Evolutionary conservation across 1,140 invertebrate genomes (phyloP).

Genomic region (Aleiodes sp.): DNA sequence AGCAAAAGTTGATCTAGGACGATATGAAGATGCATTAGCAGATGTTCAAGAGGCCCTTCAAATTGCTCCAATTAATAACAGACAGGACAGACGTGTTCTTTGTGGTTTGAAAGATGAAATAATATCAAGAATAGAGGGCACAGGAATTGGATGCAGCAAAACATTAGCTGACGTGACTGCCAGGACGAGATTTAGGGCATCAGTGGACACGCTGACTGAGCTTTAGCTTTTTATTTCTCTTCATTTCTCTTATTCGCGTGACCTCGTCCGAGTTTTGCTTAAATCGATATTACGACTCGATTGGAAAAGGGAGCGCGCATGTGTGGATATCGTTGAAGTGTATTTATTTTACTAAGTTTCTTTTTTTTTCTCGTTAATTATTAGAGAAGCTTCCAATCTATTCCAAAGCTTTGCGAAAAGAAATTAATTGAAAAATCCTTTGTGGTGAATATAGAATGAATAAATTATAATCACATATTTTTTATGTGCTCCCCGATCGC

Average conservation of each 20-base stretch:
- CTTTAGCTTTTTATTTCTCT: conserved; percentile 49
- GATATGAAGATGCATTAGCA: conserved; percentile 70
- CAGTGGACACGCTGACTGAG: conserved; percentile 66
- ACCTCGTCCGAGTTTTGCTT: neutral
- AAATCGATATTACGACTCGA: conserved; percentile 5
- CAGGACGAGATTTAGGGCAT: conserved; percentile 56
- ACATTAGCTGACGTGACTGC: conserved; percentile 32
- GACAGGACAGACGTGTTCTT: conserved; percentile 75
- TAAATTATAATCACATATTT: neutral
- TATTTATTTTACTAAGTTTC: conserved; percentile 14
- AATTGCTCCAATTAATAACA: conserved; percentile 73
- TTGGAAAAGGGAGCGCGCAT: neutral
- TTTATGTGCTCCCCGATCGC: conserved; percentile 15
- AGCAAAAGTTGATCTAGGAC: conserved; percentile 78
- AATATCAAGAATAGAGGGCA: conserved; percentile 56
- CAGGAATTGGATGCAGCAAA: conserved; percentile 54
- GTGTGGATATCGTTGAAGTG: neutral
- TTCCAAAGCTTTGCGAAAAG: conserved; percentile 36
- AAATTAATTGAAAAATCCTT: neutral
- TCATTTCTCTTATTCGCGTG: neutral
- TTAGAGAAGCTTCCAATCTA: conserved; percentile 33
- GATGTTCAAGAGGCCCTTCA: conserved; percentile 77
- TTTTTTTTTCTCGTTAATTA: conserved; percentile 21
- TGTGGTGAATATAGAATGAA: too few species aligned
- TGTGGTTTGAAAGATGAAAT: conserved; percentile 74